Evolutionary conservation across 1,140 invertebrate genomes (phyloP).

Genomic region (Lepidostoma basale): DNA sequence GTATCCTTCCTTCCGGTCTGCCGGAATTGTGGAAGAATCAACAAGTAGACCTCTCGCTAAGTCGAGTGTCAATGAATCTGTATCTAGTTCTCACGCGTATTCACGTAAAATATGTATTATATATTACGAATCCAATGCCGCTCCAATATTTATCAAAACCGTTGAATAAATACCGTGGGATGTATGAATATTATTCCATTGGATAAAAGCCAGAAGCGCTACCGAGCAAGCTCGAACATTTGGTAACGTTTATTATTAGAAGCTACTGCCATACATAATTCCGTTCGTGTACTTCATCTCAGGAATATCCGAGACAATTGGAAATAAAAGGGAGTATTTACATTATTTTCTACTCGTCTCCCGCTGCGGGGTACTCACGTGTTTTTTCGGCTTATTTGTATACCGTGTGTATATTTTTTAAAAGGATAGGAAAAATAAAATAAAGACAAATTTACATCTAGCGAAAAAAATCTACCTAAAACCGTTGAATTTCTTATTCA

Average conservation of each 20-base stretch:
- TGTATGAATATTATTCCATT: slow-evolving; percentile 8
- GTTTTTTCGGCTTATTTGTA: no score
- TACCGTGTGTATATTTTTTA: no score
- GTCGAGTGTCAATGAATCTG: neutral
- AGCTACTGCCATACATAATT: neutral
- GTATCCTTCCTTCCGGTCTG: neutral
- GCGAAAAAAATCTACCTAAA: no score
- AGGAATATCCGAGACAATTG: no score
- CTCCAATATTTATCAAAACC: neutral
- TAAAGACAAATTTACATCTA: no score
- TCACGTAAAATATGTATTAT: neutral
- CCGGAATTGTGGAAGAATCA: neutral
- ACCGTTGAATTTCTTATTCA: no score
- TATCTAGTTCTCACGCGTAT: neutral
- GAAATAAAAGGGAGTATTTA: no score
- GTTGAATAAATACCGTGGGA: slow-evolving; percentile 15
- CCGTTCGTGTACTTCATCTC: no score
- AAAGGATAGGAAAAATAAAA: no score
- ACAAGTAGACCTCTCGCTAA: neutral
- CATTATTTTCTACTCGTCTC: no score
- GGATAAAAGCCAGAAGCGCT: slow-evolving; percentile 1
- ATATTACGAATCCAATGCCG: no score
- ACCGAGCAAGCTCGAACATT: slow-evolving; percentile 20
- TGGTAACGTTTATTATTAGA: slow-evolving; percentile 27
- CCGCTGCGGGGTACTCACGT: no score